Evolutionary conservation across 2,113 vertebrate genomes (phyloP), one percentile per base, ranked within the genome.

Genomic region (Arvicanthis niloticus): DNA sequence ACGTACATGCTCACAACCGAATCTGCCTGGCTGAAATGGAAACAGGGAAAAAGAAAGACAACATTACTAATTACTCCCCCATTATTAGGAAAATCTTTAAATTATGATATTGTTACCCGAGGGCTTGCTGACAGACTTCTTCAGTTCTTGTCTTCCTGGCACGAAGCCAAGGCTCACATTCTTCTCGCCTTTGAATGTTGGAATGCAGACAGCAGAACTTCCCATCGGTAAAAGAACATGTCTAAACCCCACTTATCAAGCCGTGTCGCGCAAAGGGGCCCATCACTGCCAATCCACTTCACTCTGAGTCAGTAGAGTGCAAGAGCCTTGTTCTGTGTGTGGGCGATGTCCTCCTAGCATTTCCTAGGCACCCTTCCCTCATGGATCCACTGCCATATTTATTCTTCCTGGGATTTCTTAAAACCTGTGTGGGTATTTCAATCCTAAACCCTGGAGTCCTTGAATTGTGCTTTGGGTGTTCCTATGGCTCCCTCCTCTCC

Each of bases 71-170:
- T 98, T 98, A 98, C 97, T 98, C 96, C 94, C 95, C 89, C 96
- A 97, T 98, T 98, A 98, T 98, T 98, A 97, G 98, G 97, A 95
- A 91, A 98, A 98, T 96, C 96, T 97, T 98, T 98, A 98, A 98
- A 98, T 99, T 97, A 98, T 98, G 98, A 98, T 98, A 97, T 98
- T 97, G 97, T 98, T 98, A 98, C 98, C 98, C 98, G 97, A 98
- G 98, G 98, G 98, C 98, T 98, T 96, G 96, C 98, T 98, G 98
- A 99, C 98, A 98, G 98, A 98, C 97, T 98, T 96, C 96, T 97
- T 98, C 97, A 21, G 98, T 97, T 97, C 97, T 98, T 91, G 76
- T 96, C 96, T 95, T 91, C 97, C 98, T 99, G 98, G 98, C 97
- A 76, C 40, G 92, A 96, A 97, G 97, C 98, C 98, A 98, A 97